phyloP scores from a whole-genome alignment of 2,888 invertebrate genomes.

The Tetragnatha montana region DNA sequence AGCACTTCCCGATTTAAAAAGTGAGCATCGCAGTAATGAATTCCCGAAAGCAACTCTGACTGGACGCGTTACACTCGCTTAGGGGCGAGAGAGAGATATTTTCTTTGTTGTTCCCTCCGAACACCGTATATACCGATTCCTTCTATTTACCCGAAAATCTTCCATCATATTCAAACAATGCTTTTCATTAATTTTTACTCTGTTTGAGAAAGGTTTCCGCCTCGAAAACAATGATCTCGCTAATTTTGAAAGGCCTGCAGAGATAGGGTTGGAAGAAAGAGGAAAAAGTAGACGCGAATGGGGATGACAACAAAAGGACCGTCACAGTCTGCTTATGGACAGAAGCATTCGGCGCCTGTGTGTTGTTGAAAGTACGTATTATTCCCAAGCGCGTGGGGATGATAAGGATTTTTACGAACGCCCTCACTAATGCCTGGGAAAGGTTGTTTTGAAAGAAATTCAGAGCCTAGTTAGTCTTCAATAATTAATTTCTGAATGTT shows the following conservation, averaged over 20 bases:
- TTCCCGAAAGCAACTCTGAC: background rate
- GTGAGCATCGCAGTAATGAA: background rate
- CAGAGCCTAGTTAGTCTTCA: background rate
- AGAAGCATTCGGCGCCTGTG: background rate
- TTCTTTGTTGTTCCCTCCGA: background rate
- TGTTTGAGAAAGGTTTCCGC: slow-evolving; percentile 5
- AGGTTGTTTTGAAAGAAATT: too few species aligned
- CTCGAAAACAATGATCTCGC: slow-evolving; percentile 13
- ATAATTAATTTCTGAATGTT: background rate
- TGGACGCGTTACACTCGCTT: background rate
- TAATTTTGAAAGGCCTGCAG: slow-evolving; percentile 3
- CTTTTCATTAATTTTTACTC: slow-evolving; percentile 30
- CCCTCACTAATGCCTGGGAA: too few species aligned
- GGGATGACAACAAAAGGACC: background rate
- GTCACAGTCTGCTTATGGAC: background rate
- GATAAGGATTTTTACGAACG: too few species aligned
- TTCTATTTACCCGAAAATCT: slow-evolving; percentile 21
- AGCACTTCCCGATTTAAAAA: background rate
- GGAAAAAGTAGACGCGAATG: background rate
- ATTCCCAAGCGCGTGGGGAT: background rate
- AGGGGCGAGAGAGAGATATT: background rate
- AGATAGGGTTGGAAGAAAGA: background rate
- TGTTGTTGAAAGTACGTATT: background rate
- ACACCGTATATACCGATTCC: background rate
- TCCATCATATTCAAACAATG: slow-evolving; percentile 33